Conservation (phyloP, 2,888 invertebrate species). For the Pyrrhia umbra region DNA sequence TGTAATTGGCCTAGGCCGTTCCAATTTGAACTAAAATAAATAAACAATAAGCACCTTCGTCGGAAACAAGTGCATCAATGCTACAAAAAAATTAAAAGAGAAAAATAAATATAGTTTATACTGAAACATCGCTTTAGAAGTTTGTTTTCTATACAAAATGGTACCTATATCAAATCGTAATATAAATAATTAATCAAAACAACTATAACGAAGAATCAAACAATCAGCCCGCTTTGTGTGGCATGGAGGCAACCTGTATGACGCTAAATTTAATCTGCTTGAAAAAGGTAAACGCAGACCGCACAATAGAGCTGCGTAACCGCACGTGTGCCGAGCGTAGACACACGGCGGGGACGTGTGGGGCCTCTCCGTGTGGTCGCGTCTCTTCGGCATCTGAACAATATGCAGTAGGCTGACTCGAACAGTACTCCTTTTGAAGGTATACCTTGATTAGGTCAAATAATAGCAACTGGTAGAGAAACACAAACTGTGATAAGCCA, state of each 20-base stretch:
- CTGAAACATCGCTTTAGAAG: no score
- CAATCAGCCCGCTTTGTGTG: conserved; percentile 30
- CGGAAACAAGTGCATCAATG: no score
- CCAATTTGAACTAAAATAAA: no score
- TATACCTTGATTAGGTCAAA: neutral
- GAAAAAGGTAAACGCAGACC: conserved; percentile 39
- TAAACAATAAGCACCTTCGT: no score
- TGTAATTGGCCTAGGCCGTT: no score
- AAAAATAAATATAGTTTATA: no score
- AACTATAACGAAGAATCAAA: conserved; percentile 11
- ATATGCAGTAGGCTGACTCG: conserved; percentile 10
- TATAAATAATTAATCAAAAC: no score
- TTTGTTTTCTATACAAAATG: neutral
- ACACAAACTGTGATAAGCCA: neutral
- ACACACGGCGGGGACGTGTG: conserved; percentile 46
- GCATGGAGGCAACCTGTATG: conserved; percentile 6
- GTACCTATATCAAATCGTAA: no score
- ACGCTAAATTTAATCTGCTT: conserved; percentile 15
- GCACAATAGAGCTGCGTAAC: conserved; percentile 22
- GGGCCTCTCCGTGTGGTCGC: conserved; percentile 58
- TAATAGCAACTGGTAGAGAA: neutral
- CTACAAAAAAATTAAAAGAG: no score
- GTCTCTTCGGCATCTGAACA: neutral
- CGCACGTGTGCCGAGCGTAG: conserved; percentile 41
- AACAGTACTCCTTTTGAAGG: neutral